Percentiles rank a stretch among this genome's conserved stretches.
These are phyloP conservation scores for Sarcophilus harrisii DNA, from an alignment of 2,797 vertebrate species.

Conservation along the genomic window DNA sequence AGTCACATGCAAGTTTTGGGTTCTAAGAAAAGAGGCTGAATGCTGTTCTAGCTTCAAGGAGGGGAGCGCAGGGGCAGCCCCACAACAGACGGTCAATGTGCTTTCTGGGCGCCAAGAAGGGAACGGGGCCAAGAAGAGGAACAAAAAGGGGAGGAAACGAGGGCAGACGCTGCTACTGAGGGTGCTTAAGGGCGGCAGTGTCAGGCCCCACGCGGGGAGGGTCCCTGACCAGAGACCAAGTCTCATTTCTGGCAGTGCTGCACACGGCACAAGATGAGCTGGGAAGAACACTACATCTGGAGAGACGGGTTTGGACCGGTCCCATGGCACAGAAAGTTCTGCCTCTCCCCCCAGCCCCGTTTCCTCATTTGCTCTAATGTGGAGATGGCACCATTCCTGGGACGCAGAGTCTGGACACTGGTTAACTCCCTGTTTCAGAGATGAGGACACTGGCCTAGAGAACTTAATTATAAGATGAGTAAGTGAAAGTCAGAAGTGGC, in stretches of 20 bases:
- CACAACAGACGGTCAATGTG: neutral
- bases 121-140: neutral
- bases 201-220: neutral
- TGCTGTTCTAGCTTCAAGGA: neutral
- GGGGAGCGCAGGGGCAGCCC: no score
- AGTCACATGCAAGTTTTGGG: constrained; percentile 22
- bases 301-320: neutral
- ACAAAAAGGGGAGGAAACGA: neutral
- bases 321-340: neutral
- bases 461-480: neutral
- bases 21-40: constrained; percentile 32
- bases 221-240: neutral
- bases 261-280: neutral
- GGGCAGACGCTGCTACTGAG: neutral
- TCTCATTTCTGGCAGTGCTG: neutral
- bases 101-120: constrained; percentile 39
- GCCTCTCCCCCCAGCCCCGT: no score
- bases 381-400: neutral
- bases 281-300: neutral
- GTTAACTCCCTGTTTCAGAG: neutral
- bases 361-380: no score
- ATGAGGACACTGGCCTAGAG: neutral
- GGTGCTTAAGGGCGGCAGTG: neutral
- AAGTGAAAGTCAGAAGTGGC: neutral
- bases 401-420: neutral